A percentile compares a stretch with the other conserved stretches of the same genome.
Conservation (phyloP, 1,140 invertebrate genomes). For the Papilio aristodemus region DNA sequence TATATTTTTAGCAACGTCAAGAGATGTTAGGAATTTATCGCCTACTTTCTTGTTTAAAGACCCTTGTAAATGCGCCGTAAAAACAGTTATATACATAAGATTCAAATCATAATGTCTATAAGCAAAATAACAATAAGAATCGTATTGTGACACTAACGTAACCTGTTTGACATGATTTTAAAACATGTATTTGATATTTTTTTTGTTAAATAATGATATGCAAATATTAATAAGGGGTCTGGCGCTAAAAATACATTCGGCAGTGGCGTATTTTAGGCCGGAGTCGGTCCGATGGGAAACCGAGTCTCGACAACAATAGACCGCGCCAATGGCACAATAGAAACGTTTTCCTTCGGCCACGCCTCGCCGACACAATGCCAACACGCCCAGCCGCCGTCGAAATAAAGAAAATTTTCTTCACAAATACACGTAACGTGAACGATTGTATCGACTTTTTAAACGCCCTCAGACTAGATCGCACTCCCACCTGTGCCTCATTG, state of each 20-base stretch:
- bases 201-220: slow-evolving; percentile 45
- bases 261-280: slow-evolving; percentile 52
- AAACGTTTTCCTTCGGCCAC: slow-evolving; percentile 65
- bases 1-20: slow-evolving; percentile 11
- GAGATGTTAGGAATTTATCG: slow-evolving; percentile 7
- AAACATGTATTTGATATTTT: slow-evolving; percentile 33
- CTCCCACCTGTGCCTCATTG: slow-evolving; percentile 72
- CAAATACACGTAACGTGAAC: slow-evolving; percentile 63
- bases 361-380: slow-evolving; percentile 64
- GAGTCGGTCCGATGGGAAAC: slow-evolving; percentile 55
- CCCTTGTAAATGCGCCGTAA: slow-evolving; percentile 11
- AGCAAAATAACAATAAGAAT: slow-evolving; percentile 1
- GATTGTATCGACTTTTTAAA: slow-evolving; percentile 80
- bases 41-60: slow-evolving; percentile 20
- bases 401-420: slow-evolving; percentile 77
- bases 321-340: slow-evolving; percentile 74
- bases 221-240: slow-evolving; percentile 46
- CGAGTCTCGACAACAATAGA: slow-evolving; percentile 61
- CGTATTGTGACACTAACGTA: background rate
- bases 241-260: slow-evolving; percentile 53
- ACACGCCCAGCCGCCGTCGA: slow-evolving; percentile 65
- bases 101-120: background rate
- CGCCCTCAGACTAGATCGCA: slow-evolving; percentile 70
- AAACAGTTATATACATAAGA: background rate
- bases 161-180: slow-evolving; percentile 1